Conservation (phyloP, 2,797 vertebrate species). For the Philypnodon macrostomus region DNA sequence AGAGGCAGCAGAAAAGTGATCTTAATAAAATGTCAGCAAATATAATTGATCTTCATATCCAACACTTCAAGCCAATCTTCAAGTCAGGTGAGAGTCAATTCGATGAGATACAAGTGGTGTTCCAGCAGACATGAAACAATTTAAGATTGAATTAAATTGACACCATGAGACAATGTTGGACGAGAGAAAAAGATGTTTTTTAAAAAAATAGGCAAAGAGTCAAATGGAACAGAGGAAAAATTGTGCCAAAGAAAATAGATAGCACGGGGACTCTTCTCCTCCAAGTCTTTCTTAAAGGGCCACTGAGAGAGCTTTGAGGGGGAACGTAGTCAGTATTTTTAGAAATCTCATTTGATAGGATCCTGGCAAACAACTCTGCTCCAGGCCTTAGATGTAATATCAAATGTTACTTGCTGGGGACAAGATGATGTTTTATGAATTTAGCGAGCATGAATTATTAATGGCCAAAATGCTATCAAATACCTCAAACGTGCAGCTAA, state of each 20-base stretch:
- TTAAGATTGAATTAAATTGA: constrained; percentile 79
- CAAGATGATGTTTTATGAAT: constrained; percentile 79
- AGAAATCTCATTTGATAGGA: constrained; percentile 79
- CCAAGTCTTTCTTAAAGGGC: constrained; percentile 67
- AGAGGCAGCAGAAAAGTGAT: constrained; percentile 74
- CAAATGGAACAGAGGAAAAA: constrained; percentile 89
- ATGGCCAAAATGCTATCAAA: constrained; percentile 68
- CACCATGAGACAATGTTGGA: constrained; percentile 70
- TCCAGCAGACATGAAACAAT: constrained; percentile 72
- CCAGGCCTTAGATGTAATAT: constrained; percentile 81
- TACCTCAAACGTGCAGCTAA: constrained; percentile 70
- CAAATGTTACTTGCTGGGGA: constrained; percentile 80
- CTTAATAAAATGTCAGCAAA: constrained; percentile 98
- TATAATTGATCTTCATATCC: constrained; percentile 87
- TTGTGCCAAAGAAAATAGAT: constrained; percentile 90
- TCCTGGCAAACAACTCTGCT: constrained; percentile 77
- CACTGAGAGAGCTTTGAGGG: constrained; percentile 71
- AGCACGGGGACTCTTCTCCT: constrained; percentile 72
- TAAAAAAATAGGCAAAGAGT: constrained; percentile 80
- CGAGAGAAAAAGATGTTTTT: constrained; percentile 61
- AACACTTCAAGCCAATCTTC: constrained; percentile 61
- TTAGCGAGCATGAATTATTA: constrained; percentile 77
- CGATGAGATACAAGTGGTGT: constrained; percentile 75
- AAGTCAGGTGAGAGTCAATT: constrained; percentile 83
- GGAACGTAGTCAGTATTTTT: constrained; percentile 76